Evolutionary conservation across 2,113 vertebrate species (phyloP).

Genomic region (Microtus richardsoni): DNA sequence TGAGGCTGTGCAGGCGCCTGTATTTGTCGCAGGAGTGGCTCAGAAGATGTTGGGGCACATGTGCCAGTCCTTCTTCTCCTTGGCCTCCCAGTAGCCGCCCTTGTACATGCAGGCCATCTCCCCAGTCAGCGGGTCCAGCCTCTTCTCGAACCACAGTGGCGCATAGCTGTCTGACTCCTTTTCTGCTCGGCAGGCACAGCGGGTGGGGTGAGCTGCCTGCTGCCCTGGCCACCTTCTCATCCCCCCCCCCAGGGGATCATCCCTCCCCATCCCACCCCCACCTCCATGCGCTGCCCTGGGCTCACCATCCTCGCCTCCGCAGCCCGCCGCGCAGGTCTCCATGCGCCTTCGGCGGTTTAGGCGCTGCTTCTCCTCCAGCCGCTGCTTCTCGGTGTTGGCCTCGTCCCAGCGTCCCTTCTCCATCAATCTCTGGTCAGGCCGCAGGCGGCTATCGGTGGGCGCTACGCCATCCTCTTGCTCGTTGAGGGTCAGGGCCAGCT

Average conservation of each 20-base stretch:
- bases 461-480: conserved; percentile 91
- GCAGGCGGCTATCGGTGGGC: conserved; percentile 94
- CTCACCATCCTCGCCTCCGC: conserved; percentile 91
- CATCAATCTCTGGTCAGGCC: conserved; percentile 96
- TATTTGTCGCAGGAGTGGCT: conserved; percentile 71
- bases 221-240: fast-evolving
- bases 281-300: fast-evolving
- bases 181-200: conserved; percentile 83
- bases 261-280: too few species aligned
- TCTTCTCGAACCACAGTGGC: conserved; percentile 97
- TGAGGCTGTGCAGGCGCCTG: conserved; percentile 70
- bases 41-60: conserved; percentile 96
- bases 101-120: conserved; percentile 95
- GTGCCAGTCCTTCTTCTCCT: conserved; percentile 95
- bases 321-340: conserved; percentile 85
- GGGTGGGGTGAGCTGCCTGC: fast-evolving
- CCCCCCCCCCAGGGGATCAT: background rate
- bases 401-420: conserved; percentile 96
- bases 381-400: conserved; percentile 94
- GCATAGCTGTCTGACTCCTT: conserved; percentile 91
- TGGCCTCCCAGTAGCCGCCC: conserved; percentile 98
- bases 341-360: conserved; percentile 89
- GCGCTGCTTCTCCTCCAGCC: conserved; percentile 94
- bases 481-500: conserved; percentile 95
- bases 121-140: conserved; percentile 91